Evolutionary conservation across 1,140 invertebrate species (phyloP), one percentile per base, ranked within the genome.

Genomic region (Aphelenchoides avenae): DNA sequence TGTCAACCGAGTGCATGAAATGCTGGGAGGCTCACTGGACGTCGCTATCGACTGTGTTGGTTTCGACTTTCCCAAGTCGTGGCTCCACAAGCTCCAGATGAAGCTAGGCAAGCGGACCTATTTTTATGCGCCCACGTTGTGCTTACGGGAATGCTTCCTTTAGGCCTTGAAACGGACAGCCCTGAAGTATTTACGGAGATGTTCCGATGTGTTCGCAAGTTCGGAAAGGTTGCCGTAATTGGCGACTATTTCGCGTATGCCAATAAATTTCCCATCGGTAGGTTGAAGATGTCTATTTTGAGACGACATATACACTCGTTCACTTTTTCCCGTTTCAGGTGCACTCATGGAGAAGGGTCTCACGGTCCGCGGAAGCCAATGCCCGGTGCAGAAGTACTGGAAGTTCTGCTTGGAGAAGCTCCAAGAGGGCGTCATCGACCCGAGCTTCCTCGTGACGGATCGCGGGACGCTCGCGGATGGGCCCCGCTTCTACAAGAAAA

Each of bases 31-130:
- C 9, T 22, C 40, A 7, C n/a, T 61, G 18, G 57, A 55, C 31
- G 57, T 61, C 4, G 57, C 58, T 26, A 63, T 61, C 33, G 58
- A 61, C 40, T 57, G 55, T 18, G 48, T 58, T 31, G 58, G 58
- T 6, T 61, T 61, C 47, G 57, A 60, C 22, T 61, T 51, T 43
- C 37, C 43, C 1, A 26, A 61, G 29, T 24, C 39, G n/a, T 41
- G 55, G 33, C 4, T 33, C 20, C 58, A 61, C 33, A 63, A 62
- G 54, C 6, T 61, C 24, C 30, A 61, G 54, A 33, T 37, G 7
- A 7, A 43, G 20, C 11, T 61, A 15, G 44, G 30, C 40, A 20
- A 40, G 57, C 13, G 22, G n/a, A n/a, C n/a, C 20, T 18, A 44
- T 44, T 2, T 3, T 5, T 44, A 1, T 2, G 15, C 15, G 2